Conservation (phyloP, 1,140 invertebrate genomes). For the Drosophila asahinai region DNA sequence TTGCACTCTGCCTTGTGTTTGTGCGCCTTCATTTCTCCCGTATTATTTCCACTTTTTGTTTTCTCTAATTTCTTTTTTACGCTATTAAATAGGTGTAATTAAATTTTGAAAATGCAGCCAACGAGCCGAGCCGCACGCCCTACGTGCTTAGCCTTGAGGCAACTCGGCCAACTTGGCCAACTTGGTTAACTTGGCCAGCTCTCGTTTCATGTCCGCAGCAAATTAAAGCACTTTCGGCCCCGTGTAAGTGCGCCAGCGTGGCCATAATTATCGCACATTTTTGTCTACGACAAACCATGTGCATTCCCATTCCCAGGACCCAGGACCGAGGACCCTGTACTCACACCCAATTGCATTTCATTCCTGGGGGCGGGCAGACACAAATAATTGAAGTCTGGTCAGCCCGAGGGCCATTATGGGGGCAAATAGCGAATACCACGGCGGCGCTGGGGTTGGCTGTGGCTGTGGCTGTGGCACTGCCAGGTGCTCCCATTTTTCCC, state of each 20-base stretch:
- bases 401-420: slow-evolving; percentile 29
- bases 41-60: slow-evolving; percentile 31
- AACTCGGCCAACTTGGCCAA: slow-evolving; percentile 24
- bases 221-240: slow-evolving; percentile 61
- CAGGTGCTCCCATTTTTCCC: slow-evolving; percentile 40
- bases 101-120: slow-evolving; percentile 57
- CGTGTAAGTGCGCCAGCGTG: slow-evolving; percentile 42
- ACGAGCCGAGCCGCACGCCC: slow-evolving; percentile 20
- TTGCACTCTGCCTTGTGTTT: slow-evolving; percentile 69
- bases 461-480: background rate
- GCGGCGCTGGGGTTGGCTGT: background rate
- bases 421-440: slow-evolving; percentile 14
- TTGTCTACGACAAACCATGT: slow-evolving; percentile 56
- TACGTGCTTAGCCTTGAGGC: slow-evolving; percentile 53
- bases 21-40: slow-evolving; percentile 11
- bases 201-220: slow-evolving; percentile 66
- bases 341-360: slow-evolving; percentile 3
- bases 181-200: slow-evolving; percentile 35
- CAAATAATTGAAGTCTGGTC: slow-evolving; percentile 52
- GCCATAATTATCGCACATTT: slow-evolving; percentile 71
- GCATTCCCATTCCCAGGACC: slow-evolving; percentile 41
- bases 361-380: slow-evolving; percentile 24
- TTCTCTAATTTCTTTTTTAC: slow-evolving; percentile 63
- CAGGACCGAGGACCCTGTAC: background rate
- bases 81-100: slow-evolving; percentile 79